Base-by-base conservation (phyloP, 2,888 invertebrate genomes). In the Teinopalpus imperialis region DNA sequence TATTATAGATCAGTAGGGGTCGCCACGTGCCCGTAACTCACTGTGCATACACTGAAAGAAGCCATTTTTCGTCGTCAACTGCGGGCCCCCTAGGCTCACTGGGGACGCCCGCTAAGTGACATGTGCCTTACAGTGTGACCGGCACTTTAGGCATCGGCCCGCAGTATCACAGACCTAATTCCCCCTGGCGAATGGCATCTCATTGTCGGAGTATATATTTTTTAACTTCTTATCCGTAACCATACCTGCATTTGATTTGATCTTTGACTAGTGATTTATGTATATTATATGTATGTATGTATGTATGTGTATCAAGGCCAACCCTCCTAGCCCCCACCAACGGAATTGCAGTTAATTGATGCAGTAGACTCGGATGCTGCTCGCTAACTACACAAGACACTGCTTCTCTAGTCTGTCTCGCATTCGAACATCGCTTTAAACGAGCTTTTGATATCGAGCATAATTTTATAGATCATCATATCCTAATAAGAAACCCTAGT, bases 341-440 rank as follows among this genome's bases (percentile, higher is more conserved):
- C 46, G 46, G 14, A 35, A 30, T 29, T 46, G 46, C 81, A 75
- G 83, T 79, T 83, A 83, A 86, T 86, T 86, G 87, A 86, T 86
- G 87, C 86, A 87, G 83, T 86, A 81, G 87, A 87, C 86, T 86
- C 85, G 63, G 63, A 56, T 66, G 66, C 81, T 74, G 77, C 79
- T 75, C 74, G 74, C 79, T 73, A 69, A 74, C 73, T 69, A 64
- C 73, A 73, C 75, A 70, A 73, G 63, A 79, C 76, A 76, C 75
- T 76, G 81, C 85, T 81, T 79, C 79, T 86, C 88, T 88, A 88
- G 88, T 88, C 88, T 83, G 71, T 72, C 78, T 79, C 81, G 86
- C 85, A 77, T 81, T 80, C 81, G 74, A 71, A 74, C 69, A 74
- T 76, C 74, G 79, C 76, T 79, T 74, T 70, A 71, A 70, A 66